Conservation (phyloP, 2,113 vertebrate species). For the Xiphophorus hellerii region DNA sequence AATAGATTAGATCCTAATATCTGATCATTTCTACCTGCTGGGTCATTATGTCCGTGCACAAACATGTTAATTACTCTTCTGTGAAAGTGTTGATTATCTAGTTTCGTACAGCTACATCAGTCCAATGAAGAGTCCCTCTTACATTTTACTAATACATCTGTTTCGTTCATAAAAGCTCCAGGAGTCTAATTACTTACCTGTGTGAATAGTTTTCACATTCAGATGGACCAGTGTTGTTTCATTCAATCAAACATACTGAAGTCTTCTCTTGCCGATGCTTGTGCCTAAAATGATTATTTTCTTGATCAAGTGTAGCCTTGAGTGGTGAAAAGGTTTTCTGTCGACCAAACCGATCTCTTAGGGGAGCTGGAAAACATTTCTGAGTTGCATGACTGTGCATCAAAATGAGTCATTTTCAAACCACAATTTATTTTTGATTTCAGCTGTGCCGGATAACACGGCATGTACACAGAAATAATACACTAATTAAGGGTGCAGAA, state of each 20-base stretch:
- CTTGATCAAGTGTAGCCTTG: constrained; percentile 46
- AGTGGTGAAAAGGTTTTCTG: constrained; percentile 42
- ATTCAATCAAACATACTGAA: constrained; percentile 35
- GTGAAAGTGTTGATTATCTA: constrained; percentile 29
- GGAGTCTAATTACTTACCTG: constrained; percentile 66
- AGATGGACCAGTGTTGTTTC: constrained; percentile 38
- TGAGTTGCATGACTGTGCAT: constrained; percentile 33
- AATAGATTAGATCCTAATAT: not conserved
- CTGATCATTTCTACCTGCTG: not conserved
- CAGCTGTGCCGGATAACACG: constrained; percentile 18
- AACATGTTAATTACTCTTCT: constrained; percentile 36
- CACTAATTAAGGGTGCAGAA: constrained; percentile 46
- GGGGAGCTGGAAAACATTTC: constrained; percentile 36
- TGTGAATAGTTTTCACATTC: constrained; percentile 58
- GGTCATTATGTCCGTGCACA: constrained; percentile 20
- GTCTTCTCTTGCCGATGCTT: not conserved
- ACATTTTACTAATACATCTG: constrained; percentile 21
- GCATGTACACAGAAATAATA: constrained; percentile 35
- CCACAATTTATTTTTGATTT: constrained; percentile 56
- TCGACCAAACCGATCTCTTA: constrained; percentile 59
- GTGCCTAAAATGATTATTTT: not conserved
- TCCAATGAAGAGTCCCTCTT: constrained; percentile 31
- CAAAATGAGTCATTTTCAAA: constrained; percentile 46
- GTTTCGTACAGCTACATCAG: not conserved
- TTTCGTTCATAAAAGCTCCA: constrained; percentile 42